phyloP scores from a whole-genome alignment of 2,888 invertebrate genomes.

The Tenthredo scrophulariae region DNA sequence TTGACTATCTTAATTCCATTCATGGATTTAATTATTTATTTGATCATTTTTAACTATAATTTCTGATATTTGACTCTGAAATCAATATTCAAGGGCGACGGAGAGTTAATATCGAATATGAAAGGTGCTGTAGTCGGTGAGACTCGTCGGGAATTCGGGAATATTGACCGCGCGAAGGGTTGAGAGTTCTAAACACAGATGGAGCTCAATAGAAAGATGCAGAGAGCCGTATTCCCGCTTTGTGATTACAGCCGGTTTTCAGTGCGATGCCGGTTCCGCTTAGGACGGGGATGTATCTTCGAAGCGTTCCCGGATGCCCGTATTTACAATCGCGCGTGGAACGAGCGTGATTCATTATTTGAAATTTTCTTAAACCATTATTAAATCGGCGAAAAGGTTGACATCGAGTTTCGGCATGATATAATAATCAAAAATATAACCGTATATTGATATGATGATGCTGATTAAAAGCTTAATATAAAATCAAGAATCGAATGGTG shows the following conservation, averaged over 20 bases:
- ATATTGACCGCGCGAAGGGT: conserved; percentile 53
- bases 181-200: conserved; percentile 41
- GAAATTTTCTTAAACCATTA: background rate
- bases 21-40: background rate
- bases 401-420: background rate
- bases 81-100: background rate
- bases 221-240: conserved; percentile 49
- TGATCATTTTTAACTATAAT: background rate
- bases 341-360: conserved; percentile 22
- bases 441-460: background rate
- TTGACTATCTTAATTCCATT: background rate
- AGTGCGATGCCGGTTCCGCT: conserved; percentile 69
- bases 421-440: background rate
- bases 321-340: conserved; percentile 40
- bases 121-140: conserved; percentile 5
- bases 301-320: conserved; percentile 56
- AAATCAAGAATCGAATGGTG: background rate
- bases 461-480: background rate
- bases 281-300: conserved; percentile 66
- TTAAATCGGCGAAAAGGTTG: background rate
- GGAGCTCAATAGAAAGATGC: conserved; percentile 40
- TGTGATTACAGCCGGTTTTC: conserved; percentile 64
- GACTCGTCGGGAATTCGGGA: background rate
- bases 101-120: background rate
- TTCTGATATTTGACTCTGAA: background rate